A percentile compares a stretch with the other conserved stretches of the same genome.
Conservation (phyloP, 2,797 vertebrate genomes). For the Hippoglossus hippoglossus region DNA sequence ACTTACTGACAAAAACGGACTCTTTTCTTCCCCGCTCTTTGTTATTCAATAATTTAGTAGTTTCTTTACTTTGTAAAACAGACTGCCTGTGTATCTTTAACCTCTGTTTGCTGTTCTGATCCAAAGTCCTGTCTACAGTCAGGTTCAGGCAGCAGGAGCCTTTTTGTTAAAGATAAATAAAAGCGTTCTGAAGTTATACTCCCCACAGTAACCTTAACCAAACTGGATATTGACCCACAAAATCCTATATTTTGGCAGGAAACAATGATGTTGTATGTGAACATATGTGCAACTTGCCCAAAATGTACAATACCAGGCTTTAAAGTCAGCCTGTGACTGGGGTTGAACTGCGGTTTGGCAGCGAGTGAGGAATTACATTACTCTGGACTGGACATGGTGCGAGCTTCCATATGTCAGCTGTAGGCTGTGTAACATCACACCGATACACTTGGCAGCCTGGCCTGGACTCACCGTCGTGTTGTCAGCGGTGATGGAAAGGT, state of each 20-base stretch:
- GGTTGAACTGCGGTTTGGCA: conserved; percentile 26
- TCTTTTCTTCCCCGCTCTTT: not conserved
- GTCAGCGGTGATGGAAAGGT: conserved; percentile 45
- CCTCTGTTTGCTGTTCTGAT: not conserved
- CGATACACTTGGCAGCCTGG: conserved; percentile 19
- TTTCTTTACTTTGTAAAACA: no score
- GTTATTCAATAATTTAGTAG: no score
- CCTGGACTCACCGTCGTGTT: conserved; percentile 39
- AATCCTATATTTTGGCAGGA: not conserved
- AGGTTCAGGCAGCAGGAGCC: no score
- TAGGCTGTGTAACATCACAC: conserved; percentile 45
- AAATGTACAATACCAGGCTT: not conserved
- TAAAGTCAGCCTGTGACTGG: conserved; percentile 2
- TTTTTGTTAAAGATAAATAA: no score
- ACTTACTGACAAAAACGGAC: not conserved
- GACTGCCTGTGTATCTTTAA: no score
- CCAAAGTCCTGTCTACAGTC: not conserved
- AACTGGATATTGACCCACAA: not conserved
- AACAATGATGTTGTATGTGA: not conserved
- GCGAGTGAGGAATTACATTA: not conserved
- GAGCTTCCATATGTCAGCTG: conserved; percentile 33
- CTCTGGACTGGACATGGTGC: conserved; percentile 28
- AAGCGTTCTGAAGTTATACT: no score
- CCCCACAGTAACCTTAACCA: no score
- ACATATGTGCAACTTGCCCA: not conserved